Base-by-base conservation (phyloP, 2,888 invertebrate species). In the Patella caerulea region DNA sequence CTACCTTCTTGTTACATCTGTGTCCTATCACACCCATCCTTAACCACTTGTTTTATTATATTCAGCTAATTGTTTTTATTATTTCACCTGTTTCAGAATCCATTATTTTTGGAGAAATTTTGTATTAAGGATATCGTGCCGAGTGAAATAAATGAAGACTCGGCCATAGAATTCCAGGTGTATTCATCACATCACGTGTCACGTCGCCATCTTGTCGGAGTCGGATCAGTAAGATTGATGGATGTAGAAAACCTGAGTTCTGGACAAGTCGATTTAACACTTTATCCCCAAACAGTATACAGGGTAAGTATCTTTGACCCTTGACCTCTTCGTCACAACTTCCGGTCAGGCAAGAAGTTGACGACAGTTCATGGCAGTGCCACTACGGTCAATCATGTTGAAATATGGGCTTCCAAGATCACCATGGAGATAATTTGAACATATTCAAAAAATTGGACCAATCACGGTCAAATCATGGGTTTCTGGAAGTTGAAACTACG, bases 121-220 rank as follows among this genome's bases (percentile, higher is more conserved):
- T 79, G 84, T 71, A 89, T 89, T 80, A 84, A 84, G 76, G 89
- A 88, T 71, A 76, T 89, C 17, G 83, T 83, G 15, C 81, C 85
- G 56, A 83, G 80, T 52, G 87, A 86, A 45, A 79, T 87, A 55
- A 84, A 80, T n/a, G 89, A 89, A 11, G 86, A 86, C 71, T 84
- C 86, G 15, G 86, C 86, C 9, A 76, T 89, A 55, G 89, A 89
- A 81, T 89, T 89, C 78, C 88, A 89, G 82, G 87, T 89, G n/a
- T 89, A 89, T 80, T 88, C 88, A 14, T 86, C 88, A 4, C 88
- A 89, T 77, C 87, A 87, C 73, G 87, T 88, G 65, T 86, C 88
- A 12, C 78, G 88, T 53, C 85, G 88, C 65, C 89, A 88, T 78
- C 83, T 89, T n/a, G 86, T 89, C 29, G 89, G 89, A 24, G 88